These are phyloP conservation scores for Ornithorhynchus anatinus DNA, from an alignment of 2,113 vertebrate species.

Conservation along the genomic window DNA sequence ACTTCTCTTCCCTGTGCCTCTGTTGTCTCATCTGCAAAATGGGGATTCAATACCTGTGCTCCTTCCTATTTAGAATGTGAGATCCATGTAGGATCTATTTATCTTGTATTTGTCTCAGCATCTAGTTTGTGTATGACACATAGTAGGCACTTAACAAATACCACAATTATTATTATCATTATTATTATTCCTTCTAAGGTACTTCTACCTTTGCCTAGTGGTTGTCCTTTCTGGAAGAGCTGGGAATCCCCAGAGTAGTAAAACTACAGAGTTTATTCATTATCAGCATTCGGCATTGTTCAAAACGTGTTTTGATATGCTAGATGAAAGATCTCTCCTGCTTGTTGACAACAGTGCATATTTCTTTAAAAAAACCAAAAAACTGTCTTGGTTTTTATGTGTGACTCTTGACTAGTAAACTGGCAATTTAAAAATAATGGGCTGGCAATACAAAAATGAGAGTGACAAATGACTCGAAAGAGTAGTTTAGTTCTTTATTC, in stretches of 20 bases:
- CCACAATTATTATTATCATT: slow-evolving; percentile 15
- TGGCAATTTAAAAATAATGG: slow-evolving; percentile 12
- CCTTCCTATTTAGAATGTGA: too few relatives aligned
- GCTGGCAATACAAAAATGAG: background rate
- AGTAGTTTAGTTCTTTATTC: background rate
- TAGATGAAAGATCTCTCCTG: slow-evolving; percentile 23
- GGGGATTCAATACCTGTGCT: too few relatives aligned
- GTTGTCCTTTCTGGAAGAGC: slow-evolving; percentile 22
- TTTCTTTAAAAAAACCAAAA: slow-evolving; percentile 19
- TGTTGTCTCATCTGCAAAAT: too few relatives aligned
- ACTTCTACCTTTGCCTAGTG: slow-evolving; percentile 47
- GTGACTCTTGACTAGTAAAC: background rate
- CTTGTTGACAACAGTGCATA: background rate
- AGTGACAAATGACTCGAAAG: slow-evolving; percentile 22
- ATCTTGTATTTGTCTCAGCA: too few relatives aligned
- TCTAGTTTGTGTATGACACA: too few relatives aligned
- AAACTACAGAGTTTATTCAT: slow-evolving; percentile 41
- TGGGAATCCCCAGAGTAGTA: slow-evolving; percentile 13
- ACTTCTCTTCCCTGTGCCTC: too few relatives aligned
- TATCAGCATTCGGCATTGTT: slow-evolving; percentile 35
- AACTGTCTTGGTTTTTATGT: background rate
- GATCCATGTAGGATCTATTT: too few relatives aligned
- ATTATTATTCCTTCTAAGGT: slow-evolving; percentile 14
- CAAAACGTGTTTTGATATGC: slow-evolving; percentile 39
- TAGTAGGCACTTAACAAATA: too few relatives aligned